Base-by-base conservation (phyloP, 2,888 invertebrate genomes). In the Trachelus troglodyta region DNA sequence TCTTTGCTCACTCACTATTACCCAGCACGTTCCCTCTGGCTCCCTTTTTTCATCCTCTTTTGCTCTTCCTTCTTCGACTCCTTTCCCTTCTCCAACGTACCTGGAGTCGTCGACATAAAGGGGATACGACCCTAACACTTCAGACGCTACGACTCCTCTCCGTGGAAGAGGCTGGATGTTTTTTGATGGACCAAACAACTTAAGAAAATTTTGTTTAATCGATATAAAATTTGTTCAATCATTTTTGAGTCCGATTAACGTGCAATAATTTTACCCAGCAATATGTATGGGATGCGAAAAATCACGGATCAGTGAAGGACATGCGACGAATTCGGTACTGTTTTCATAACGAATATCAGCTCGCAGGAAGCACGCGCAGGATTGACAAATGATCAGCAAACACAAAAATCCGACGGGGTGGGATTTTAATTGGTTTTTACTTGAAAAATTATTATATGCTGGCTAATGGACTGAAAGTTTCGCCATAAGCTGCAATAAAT, bases 61-160 rank as follows among this genome's bases (percentile, higher is more conserved):
- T 23, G 56, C 56, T 75, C 9, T 76, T 34, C 30, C 40, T 69
- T 34, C 69, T 34, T 74, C 34, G 33, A 31, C 40, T n/a, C 75
- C 75, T 74, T 34, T 69, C 69, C 69, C 68, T 9, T 69, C 68
- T n/a, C 11, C 30, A n/a, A 15, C 34, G 76, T 71, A 77, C 79
- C 75, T 75, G 76, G 33, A 15, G 31, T 71, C 33, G 31, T 74
- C 69, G 33, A 79, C 81, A 80, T 80, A 80, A 86, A 86, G 82
- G 84, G 84, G 82, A 84, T 82, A 83, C 84, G 81, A 81, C 84
- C 87, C 85, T 77, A 79, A 84, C 83, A 83, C 85, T 87, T 85
- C 83, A 83, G 85, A 85, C 84, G 80, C 75, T 83, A 80, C 82
- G 80, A 83, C 23, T 84, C 83, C 82, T 81, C 76, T 79, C 71